A percentile compares a stretch with the other conserved stretches of the same genome.
phyloP scores from a whole-genome alignment of 37 sponge, comb jelly and placozoan species.

The Hormiphora californensis region DNA sequence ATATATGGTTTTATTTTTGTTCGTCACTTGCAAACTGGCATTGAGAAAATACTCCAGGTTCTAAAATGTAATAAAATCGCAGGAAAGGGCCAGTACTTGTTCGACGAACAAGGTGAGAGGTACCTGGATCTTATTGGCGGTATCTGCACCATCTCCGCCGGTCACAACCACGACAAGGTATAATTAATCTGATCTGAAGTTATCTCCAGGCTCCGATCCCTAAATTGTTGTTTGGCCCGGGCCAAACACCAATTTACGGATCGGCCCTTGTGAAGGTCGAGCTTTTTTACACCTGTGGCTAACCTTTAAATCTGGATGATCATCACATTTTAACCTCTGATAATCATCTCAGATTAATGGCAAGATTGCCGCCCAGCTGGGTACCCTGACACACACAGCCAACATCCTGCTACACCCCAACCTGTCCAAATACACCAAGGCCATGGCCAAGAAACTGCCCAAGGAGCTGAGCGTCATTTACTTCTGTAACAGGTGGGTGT shows the following conservation, averaged over 20 bases:
- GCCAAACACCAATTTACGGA: too few relatives aligned
- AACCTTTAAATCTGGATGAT: too few relatives aligned
- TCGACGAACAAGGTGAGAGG: constrained; percentile 71
- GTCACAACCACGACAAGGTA: constrained; percentile 84
- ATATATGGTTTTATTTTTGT: too few relatives aligned
- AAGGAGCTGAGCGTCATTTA: constrained; percentile 71
- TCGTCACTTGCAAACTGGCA: too few relatives aligned
- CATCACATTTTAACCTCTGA: too few relatives aligned
- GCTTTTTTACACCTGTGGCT: too few relatives aligned
- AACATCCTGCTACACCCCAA: constrained; percentile 78
- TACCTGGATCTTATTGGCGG: constrained; percentile 89
- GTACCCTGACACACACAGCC: constrained; percentile 80
- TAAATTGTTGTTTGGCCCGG: too few relatives aligned
- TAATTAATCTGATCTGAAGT: too few relatives aligned
- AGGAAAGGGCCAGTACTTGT: constrained; percentile 72
- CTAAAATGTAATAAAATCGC: too few relatives aligned
- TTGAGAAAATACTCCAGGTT: too few relatives aligned
- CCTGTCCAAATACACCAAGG: constrained; percentile 75
- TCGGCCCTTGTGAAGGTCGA: too few relatives aligned
- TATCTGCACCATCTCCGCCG: constrained; percentile 88
- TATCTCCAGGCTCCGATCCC: too few relatives aligned
- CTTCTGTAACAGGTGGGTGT: constrained; percentile 90
- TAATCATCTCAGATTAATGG: constrained; percentile 69
- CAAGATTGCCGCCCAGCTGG: constrained; percentile 62
- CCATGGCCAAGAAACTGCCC: constrained; percentile 71